phyloP scores from a whole-genome alignment of 1,140 invertebrate genomes.

The Helicoverpa armigera region DNA sequence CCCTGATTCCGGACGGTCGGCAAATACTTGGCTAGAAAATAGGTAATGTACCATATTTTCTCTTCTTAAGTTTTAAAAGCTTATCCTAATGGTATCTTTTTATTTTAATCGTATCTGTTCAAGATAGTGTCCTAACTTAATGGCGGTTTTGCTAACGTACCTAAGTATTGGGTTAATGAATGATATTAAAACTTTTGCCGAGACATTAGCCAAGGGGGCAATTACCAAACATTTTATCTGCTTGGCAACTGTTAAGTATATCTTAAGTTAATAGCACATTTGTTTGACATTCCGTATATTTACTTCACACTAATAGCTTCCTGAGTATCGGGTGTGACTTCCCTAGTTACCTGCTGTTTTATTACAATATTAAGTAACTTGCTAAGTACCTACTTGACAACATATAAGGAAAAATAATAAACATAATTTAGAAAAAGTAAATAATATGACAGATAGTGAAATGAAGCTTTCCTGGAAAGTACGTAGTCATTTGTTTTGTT shows the following conservation, averaged over 20 bases:
- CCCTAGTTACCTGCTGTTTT: conserved; percentile 8
- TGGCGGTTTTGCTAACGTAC: conserved; percentile 2
- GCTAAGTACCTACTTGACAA: no score
- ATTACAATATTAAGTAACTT: not conserved
- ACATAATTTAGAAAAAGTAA: no score
- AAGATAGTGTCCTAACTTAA: not conserved
- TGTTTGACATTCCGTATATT: conserved; percentile 27
- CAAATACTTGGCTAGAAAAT: not conserved
- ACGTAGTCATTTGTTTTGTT: no score
- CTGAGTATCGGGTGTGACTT: not conserved
- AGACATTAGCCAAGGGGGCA: not conserved
- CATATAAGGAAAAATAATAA: no score
- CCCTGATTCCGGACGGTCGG: no score
- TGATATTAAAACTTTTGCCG: conserved; percentile 27
- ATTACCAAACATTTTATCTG: conserved; percentile 32
- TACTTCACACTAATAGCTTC: conserved; percentile 20
- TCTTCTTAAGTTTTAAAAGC: not conserved
- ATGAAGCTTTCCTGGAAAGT: no score
- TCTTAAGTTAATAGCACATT: conserved; percentile 16
- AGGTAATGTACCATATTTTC: not conserved
- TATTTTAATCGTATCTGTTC: no score
- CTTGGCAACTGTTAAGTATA: conserved; percentile 6
- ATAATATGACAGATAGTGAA: no score
- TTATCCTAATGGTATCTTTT: no score
- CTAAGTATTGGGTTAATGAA: conserved; percentile 20